A percentile compares a stretch with the other conserved stretches of the same genome.
These are phyloP conservation scores for Glareola pratincola DNA, from an alignment of 2,113 vertebrate species.

Conservation along the genomic window DNA sequence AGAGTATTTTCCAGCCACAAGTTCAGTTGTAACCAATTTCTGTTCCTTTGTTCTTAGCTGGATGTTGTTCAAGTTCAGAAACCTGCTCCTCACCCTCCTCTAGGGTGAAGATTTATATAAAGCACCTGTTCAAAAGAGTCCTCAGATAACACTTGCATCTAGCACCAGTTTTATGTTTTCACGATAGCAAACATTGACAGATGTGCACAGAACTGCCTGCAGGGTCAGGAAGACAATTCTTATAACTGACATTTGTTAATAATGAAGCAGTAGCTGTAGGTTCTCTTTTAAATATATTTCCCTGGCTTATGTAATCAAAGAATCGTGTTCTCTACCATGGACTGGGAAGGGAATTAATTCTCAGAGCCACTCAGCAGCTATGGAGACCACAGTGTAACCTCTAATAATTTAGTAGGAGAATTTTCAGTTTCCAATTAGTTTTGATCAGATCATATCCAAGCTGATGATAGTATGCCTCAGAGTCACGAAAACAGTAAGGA, in stretches of 20 bases:
- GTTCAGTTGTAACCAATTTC: background rate
- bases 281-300: background rate
- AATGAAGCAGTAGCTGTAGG: background rate
- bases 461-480: background rate
- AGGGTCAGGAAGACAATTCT: background rate
- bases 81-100: background rate
- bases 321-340: background rate
- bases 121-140: background rate
- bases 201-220: background rate
- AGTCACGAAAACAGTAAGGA: background rate
- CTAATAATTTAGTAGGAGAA: background rate
- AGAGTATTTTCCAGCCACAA: background rate
- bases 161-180: background rate
- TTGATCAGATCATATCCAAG: background rate
- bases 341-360: background rate
- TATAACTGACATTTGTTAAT: background rate
- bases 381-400: background rate
- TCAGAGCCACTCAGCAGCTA: background rate
- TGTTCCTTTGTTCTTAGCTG: background rate
- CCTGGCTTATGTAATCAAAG: background rate
- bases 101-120: background rate
- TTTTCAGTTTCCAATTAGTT: background rate
- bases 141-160: background rate
- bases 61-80: background rate
- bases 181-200: background rate